phyloP scores from a whole-genome alignment of 2,797 vertebrate genomes.

The Premnoplex brunnescens region DNA sequence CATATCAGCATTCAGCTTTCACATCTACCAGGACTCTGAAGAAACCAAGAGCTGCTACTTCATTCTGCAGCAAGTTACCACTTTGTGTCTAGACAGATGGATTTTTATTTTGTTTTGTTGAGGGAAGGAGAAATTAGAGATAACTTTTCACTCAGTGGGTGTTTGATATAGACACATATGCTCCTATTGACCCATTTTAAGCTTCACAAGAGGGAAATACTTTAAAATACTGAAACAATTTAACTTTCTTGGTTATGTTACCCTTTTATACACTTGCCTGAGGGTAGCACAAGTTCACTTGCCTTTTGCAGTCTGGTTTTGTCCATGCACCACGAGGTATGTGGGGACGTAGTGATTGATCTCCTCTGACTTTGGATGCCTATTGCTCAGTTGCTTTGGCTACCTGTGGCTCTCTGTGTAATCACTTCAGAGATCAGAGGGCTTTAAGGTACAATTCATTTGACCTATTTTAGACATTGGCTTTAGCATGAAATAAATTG shows the following conservation, averaged over 20 bases:
- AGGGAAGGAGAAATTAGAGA: neutral
- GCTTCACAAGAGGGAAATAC: neutral
- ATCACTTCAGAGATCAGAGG: neutral
- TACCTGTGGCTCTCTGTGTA: neutral
- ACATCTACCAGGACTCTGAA: neutral
- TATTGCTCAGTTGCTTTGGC: neutral
- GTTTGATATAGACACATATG: neutral
- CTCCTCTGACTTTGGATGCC: neutral
- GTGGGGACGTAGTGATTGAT: neutral
- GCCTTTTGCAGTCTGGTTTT: neutral
- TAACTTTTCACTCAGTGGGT: neutral
- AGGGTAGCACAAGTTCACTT: neutral
- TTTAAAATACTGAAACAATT: neutral
- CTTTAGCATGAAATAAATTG: slow-evolving; percentile 14
- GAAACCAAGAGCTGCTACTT: neutral
- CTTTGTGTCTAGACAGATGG: neutral
- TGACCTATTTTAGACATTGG: neutral
- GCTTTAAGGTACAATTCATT: neutral
- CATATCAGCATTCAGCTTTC: neutral
- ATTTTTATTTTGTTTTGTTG: neutral
- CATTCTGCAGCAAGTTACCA: neutral
- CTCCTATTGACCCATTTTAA: neutral
- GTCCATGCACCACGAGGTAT: neutral
- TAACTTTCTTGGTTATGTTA: neutral
- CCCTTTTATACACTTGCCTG: neutral